phyloP scores from a whole-genome alignment of 1,140 invertebrate species.

The Aphelenchoides fujianensis region DNA sequence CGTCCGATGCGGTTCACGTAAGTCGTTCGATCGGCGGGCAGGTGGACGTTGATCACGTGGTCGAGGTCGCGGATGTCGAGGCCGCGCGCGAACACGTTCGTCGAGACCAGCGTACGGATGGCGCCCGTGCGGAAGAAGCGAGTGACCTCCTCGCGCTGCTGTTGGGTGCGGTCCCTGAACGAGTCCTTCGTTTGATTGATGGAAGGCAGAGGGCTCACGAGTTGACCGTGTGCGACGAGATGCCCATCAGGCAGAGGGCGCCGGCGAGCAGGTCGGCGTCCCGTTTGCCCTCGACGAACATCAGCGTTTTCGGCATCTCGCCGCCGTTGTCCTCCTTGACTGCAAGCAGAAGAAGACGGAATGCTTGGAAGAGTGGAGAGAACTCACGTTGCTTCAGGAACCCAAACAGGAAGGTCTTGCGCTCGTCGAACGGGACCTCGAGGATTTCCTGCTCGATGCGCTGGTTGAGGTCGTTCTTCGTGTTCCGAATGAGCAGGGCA shows the following conservation, averaged over 20 bases:
- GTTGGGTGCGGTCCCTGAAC: slow-evolving; percentile 74
- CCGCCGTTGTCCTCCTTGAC: slow-evolving; percentile 29
- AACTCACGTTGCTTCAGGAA: too few relatives aligned
- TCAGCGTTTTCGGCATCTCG: slow-evolving; percentile 70
- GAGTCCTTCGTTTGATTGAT: slow-evolving; percentile 24
- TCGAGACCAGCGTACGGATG: slow-evolving; percentile 76
- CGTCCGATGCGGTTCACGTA: slow-evolving; percentile 88
- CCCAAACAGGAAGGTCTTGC: too few relatives aligned
- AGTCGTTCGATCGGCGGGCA: slow-evolving; percentile 83
- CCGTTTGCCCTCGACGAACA: slow-evolving; percentile 87
- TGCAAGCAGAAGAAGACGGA: slow-evolving; percentile 22
- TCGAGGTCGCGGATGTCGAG: too few relatives aligned
- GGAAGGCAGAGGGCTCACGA: too few relatives aligned
- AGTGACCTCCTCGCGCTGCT: slow-evolving; percentile 82
- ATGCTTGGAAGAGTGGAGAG: too few relatives aligned
- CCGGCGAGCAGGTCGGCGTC: slow-evolving; percentile 78
- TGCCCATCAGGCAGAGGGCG: slow-evolving; percentile 68
- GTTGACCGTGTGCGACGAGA: too few relatives aligned
- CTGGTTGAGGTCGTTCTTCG: too few relatives aligned
- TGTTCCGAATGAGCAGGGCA: too few relatives aligned
- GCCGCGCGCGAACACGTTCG: too few relatives aligned
- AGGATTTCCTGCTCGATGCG: too few relatives aligned
- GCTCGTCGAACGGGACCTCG: too few relatives aligned
- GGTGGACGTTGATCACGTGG: slow-evolving; percentile 88
- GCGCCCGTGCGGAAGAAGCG: slow-evolving; percentile 71